Evolutionary conservation across 2,113 vertebrate genomes (phyloP).

Genomic region (Sprattus sprattus): DNA sequence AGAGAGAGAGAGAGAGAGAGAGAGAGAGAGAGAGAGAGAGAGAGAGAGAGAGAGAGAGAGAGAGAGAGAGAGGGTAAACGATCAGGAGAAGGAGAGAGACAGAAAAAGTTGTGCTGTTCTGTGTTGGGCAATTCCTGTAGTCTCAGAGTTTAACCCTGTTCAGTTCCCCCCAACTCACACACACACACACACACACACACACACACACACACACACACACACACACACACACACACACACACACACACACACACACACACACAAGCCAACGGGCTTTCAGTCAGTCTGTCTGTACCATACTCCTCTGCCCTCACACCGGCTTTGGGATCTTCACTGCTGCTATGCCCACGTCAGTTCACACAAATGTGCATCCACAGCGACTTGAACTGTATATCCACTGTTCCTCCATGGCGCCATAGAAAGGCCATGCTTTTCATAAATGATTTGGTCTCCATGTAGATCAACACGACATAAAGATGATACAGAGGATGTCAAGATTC

Average conservation of each 20-base stretch:
- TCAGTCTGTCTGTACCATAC: neutral
- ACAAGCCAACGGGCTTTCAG: neutral
- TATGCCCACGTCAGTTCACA: neutral
- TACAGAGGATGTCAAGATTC: neutral
- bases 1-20: neutral
- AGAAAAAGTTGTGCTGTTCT: neutral
- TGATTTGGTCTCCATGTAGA: neutral
- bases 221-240: neutral
- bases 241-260: neutral
- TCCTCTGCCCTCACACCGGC: neutral
- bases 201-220: too few species aligned
- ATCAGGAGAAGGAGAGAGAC: neutral
- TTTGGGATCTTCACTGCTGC: neutral
- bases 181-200: too few species aligned
- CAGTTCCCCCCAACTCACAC: neutral
- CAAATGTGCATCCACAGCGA: neutral
- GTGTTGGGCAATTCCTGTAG: neutral
- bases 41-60: neutral
- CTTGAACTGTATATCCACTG: neutral
- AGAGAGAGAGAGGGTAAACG: neutral
- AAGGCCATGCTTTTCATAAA: neutral
- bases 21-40: neutral
- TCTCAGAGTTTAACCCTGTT: neutral
- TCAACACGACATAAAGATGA: neutral
- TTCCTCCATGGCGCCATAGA: neutral